phyloP scores from a whole-genome alignment of 1,140 invertebrate genomes.

The Amyelois transitella region DNA sequence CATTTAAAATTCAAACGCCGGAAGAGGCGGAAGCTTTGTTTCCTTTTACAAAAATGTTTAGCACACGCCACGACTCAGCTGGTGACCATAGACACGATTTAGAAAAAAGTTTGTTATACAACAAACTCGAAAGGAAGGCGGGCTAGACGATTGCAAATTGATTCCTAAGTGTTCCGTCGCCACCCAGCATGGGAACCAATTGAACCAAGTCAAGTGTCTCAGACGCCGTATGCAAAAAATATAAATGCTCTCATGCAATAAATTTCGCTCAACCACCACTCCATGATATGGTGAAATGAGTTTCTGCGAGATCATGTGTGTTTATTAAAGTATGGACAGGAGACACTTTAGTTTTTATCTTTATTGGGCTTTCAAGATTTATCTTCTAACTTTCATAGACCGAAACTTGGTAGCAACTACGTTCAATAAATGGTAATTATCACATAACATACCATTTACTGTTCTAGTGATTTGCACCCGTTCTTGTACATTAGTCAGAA shows the following conservation, averaged over 20 bases:
- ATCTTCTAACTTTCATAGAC: no score
- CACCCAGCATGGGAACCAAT: conserved; percentile 66
- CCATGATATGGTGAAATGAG: background rate
- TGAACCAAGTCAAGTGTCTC: conserved; percentile 35
- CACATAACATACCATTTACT: background rate
- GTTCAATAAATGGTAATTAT: background rate
- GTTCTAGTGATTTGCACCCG: background rate
- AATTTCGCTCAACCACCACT: conserved; percentile 1
- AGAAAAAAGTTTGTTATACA: conserved; percentile 36
- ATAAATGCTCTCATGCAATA: conserved; percentile 12
- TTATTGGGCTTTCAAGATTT: no score
- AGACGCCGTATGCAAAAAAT: conserved; percentile 37
- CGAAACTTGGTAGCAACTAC: background rate
- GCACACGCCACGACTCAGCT: conserved; percentile 56
- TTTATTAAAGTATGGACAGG: background rate
- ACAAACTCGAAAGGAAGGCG: conserved; percentile 42
- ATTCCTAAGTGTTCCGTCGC: conserved; percentile 62
- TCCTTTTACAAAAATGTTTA: conserved; percentile 28
- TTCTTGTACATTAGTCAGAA: conserved; percentile 1
- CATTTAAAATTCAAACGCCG: conserved; percentile 21
- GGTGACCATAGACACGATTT: conserved; percentile 23
- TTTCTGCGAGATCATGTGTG: background rate
- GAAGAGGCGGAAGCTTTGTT: conserved; percentile 48
- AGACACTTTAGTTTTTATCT: background rate
- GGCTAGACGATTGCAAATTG: conserved; percentile 69